phyloP scores from a whole-genome alignment of 2,113 vertebrate species.

The Silurus glanis region DNA sequence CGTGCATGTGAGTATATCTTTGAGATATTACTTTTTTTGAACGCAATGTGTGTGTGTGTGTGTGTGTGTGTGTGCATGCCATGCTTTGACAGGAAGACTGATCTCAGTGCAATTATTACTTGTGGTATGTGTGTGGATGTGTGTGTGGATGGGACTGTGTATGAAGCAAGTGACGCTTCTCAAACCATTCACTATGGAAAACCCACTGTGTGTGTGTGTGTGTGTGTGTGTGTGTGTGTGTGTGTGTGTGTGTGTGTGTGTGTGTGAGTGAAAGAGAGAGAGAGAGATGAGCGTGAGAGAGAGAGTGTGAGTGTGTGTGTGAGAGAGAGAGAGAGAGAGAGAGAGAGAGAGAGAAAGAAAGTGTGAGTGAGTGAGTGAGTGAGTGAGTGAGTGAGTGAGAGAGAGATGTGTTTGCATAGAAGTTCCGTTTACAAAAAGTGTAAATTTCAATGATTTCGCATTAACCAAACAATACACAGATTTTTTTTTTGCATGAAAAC shows the following conservation, averaged over 20 bases:
- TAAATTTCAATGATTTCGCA: not conserved
- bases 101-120: constrained; percentile 39
- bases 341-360: no score
- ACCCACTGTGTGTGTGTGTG: not conserved
- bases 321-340: no score
- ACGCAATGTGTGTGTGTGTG: not conserved
- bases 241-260: not conserved
- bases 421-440: not conserved
- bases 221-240: not conserved
- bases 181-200: constrained; percentile 4
- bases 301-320: no score
- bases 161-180: not conserved
- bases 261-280: no score
- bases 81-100: constrained; percentile 46
- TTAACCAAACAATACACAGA: not conserved
- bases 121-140: not conserved
- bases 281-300: no score
- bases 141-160: constrained; percentile 9
- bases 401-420: not conserved
- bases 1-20: constrained; percentile 36
- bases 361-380: not conserved
- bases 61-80: not conserved
- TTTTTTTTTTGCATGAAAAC: not conserved
- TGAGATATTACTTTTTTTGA: constrained; percentile 40
- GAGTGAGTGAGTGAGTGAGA: not conserved